Conservation (phyloP, 2,888 invertebrate genomes). For the Galerucella calmariensis region DNA sequence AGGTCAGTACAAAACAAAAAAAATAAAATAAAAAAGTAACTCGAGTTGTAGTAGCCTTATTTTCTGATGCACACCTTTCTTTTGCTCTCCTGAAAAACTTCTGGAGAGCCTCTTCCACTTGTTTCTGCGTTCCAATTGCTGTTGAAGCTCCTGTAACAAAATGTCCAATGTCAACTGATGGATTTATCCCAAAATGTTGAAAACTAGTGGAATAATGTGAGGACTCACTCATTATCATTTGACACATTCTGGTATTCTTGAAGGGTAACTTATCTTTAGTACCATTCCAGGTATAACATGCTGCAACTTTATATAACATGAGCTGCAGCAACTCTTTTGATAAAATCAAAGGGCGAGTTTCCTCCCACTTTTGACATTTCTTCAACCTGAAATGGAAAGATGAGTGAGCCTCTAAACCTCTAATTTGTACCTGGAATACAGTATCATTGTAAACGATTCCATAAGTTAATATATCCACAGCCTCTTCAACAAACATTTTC, state of each 20-base stretch:
- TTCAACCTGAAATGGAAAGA: slow-evolving; percentile 10
- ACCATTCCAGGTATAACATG: background rate
- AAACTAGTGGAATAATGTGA: background rate
- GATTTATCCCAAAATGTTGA: slow-evolving; percentile 12
- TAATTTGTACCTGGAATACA: too few relatives aligned
- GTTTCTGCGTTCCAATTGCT: slow-evolving; percentile 13
- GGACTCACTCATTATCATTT: too few relatives aligned
- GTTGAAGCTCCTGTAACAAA: slow-evolving; percentile 10
- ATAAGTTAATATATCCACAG: too few relatives aligned
- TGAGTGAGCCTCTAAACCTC: background rate
- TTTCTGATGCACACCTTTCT: too few relatives aligned
- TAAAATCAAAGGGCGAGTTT: slow-evolving; percentile 15
- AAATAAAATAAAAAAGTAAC: too few relatives aligned
- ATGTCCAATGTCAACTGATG: slow-evolving; percentile 7
- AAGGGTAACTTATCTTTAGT: too few relatives aligned
- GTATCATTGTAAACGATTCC: too few relatives aligned
- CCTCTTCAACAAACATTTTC: too few relatives aligned
- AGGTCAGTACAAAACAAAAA: too few relatives aligned
- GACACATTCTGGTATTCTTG: too few relatives aligned
- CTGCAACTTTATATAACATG: background rate
- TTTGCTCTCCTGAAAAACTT: slow-evolving; percentile 10
- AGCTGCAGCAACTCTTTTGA: slow-evolving; percentile 2
- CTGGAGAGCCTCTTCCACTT: slow-evolving; percentile 17
- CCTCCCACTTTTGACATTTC: slow-evolving; percentile 8
- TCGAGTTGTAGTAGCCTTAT: too few relatives aligned